Conservation (phyloP, 2,797 vertebrate genomes). For the Staurois parvus region DNA sequence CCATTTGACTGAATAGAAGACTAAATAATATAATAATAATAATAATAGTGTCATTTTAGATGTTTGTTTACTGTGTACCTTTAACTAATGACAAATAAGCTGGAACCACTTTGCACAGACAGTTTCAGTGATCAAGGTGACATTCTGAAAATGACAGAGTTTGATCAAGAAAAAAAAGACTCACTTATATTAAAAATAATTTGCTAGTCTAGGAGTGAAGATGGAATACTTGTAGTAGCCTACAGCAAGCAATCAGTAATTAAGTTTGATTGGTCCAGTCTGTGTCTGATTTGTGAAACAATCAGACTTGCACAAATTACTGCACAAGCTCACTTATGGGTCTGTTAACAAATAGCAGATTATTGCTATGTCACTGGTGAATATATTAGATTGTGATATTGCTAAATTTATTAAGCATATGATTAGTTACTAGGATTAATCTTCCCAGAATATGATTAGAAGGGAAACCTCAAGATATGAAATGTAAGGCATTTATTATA, state of each 20-base stretch:
- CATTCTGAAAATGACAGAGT: background rate
- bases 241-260: background rate
- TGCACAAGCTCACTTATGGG: background rate
- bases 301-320: background rate
- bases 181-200: background rate
- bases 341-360: background rate
- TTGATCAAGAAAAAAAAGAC: background rate
- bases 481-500: background rate
- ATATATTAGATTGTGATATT: background rate
- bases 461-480: background rate
- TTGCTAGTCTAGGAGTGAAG: background rate
- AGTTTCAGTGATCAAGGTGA: background rate
- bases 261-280: background rate
- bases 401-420: background rate
- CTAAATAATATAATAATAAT: no score
- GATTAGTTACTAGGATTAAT: background rate
- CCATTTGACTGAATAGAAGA: no score
- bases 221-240: background rate
- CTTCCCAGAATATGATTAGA: background rate
- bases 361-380: background rate
- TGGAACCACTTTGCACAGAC: background rate
- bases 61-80: no score
- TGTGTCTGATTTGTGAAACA: background rate
- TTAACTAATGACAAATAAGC: background rate
- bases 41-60: no score